These are phyloP conservation scores for Picus viridis DNA, from an alignment of 2,797 vertebrate genomes.

Conservation along the genomic window DNA sequence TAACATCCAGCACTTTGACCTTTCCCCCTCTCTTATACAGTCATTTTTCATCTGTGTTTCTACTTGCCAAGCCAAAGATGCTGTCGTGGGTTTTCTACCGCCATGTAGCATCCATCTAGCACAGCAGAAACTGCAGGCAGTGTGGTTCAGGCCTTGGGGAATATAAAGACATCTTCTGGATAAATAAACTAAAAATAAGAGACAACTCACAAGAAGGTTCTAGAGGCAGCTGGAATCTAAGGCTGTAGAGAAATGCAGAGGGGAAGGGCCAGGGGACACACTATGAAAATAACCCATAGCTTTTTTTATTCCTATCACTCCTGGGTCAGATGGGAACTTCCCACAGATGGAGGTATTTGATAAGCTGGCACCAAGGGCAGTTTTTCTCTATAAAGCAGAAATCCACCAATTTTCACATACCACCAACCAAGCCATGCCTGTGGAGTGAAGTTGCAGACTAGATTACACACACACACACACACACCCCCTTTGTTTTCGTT, in stretches of 20 bases:
- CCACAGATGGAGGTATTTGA: not conserved
- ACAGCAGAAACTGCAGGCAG: not conserved
- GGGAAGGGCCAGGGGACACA: not conserved
- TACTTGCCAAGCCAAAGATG: not conserved
- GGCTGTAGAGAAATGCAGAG: not conserved
- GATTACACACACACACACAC: too few relatives aligned
- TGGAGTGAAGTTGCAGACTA: not conserved
- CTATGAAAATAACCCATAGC: not conserved
- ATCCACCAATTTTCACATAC: not conserved
- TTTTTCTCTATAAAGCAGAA: not conserved
- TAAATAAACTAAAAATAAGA: slow-evolving; percentile 37
- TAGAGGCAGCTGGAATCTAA: not conserved
- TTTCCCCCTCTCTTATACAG: not conserved
- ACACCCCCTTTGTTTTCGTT: not conserved
- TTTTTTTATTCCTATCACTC: not conserved
- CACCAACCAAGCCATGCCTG: not conserved
- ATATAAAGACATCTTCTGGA: not conserved
- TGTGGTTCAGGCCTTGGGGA: slow-evolving; percentile 2
- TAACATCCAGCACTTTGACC: not conserved
- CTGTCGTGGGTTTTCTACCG: not conserved
- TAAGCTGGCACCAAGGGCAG: not conserved
- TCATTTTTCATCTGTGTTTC: slow-evolving; percentile 18
- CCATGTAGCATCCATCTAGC: not conserved
- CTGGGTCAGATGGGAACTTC: not conserved
- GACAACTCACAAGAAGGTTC: not conserved